phyloP scores from a whole-genome alignment of 2,113 vertebrate genomes.

The Chlorodrepanis virens region DNA sequence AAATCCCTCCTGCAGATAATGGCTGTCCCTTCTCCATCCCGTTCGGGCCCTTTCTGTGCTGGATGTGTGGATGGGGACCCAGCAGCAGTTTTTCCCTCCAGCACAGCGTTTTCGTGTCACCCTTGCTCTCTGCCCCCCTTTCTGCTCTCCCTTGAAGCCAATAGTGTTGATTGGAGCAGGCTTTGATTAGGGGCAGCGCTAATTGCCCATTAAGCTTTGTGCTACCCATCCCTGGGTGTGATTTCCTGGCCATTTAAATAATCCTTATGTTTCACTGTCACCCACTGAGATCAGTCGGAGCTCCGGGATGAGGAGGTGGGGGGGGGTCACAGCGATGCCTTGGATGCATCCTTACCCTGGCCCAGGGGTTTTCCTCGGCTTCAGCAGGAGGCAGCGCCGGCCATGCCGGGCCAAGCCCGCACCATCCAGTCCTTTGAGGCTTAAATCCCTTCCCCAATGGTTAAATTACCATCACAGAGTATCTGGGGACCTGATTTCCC shows the following conservation, averaged over 20 bases:
- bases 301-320: neutral
- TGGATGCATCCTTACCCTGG: neutral
- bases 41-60: neutral
- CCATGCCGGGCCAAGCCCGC: neutral
- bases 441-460: neutral
- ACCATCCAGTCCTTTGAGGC: fast-evolving
- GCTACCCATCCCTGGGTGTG: neutral
- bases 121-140: neutral
- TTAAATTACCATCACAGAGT: neutral
- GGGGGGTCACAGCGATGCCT: neutral
- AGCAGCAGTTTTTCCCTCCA: neutral
- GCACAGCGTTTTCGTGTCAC: neutral
- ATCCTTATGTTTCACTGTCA: neutral
- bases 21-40: neutral
- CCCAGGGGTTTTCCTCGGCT: neutral
- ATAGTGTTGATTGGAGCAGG: neutral
- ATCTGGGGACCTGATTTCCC: neutral
- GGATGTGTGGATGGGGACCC: neutral
- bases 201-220: neutral
- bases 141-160: neutral
- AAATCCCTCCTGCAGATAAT: neutral
- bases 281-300: neutral
- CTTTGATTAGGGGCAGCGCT: neutral
- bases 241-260: neutral
- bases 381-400: neutral